Conservation (phyloP, 2,113 vertebrate species). For the Quiscalus mexicanus region DNA sequence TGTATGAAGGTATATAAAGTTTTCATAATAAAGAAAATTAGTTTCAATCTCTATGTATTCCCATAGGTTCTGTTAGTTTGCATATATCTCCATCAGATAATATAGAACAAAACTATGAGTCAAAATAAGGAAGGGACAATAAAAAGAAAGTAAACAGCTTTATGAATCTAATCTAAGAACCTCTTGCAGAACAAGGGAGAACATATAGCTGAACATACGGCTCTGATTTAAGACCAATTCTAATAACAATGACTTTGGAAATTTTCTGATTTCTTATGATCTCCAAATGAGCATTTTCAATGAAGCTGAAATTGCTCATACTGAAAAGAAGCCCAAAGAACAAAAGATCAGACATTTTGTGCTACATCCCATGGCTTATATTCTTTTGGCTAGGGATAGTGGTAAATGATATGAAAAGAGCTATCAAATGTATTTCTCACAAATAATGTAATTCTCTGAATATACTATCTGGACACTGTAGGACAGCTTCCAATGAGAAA, state of each 20-base stretch:
- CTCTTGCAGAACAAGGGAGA: background rate
- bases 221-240: background rate
- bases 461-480: background rate
- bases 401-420: background rate
- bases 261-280: background rate
- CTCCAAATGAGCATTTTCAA: background rate
- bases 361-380: background rate
- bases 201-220: background rate
- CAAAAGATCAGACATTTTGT: background rate
- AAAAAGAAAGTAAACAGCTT: background rate
- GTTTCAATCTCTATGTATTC: background rate
- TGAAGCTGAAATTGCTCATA: background rate
- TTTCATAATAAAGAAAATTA: background rate
- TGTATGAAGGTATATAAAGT: background rate
- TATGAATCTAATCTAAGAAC: background rate
- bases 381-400: background rate
- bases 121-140: background rate
- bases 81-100: background rate
- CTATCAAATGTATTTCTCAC: background rate
- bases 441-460: background rate
- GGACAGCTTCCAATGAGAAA: background rate
- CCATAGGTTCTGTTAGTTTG: background rate
- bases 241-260: background rate
- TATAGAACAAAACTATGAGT: background rate
- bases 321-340: background rate